A percentile compares a stretch with the other conserved stretches of the same genome.
phyloP scores from a whole-genome alignment of 2,113 vertebrate genomes.

The Willisornis vidua region DNA sequence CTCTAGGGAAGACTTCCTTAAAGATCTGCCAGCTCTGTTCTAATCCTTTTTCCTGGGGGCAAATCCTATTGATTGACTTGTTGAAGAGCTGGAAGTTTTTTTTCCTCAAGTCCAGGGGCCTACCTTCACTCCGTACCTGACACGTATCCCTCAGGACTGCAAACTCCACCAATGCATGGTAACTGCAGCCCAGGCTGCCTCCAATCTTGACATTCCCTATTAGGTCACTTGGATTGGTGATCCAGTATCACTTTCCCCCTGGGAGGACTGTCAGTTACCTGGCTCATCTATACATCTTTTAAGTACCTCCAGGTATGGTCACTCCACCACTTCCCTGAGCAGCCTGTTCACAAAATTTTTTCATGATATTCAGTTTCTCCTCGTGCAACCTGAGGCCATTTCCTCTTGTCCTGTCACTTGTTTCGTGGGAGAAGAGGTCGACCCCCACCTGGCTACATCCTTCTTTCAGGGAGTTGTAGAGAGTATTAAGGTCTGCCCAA shows the following conservation, averaged over 20 bases:
- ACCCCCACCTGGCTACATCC: too few relatives aligned
- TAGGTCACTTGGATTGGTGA: background rate
- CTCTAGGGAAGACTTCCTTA: background rate
- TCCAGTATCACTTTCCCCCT: background rate
- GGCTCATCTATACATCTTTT: background rate
- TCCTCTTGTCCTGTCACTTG: background rate
- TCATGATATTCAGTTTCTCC: background rate
- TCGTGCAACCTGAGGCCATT: background rate
- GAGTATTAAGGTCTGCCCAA: background rate
- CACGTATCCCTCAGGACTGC: background rate
- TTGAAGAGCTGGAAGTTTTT: background rate
- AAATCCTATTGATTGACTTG: background rate
- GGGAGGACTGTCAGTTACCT: background rate
- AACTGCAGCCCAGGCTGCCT: background rate
- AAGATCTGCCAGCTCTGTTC: background rate
- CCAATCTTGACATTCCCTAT: too few relatives aligned
- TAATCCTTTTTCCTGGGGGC: background rate
- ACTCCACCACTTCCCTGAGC: background rate
- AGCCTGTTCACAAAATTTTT: background rate
- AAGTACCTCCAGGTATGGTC: background rate
- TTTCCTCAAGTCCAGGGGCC: background rate
- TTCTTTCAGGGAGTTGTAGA: background rate
- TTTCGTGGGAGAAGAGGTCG: rapidly evolving
- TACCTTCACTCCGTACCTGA: background rate
- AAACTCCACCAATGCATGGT: background rate